Evolutionary conservation across 1,140 invertebrate genomes (phyloP).

Genomic region (Pseudobourletiella spinata): DNA sequence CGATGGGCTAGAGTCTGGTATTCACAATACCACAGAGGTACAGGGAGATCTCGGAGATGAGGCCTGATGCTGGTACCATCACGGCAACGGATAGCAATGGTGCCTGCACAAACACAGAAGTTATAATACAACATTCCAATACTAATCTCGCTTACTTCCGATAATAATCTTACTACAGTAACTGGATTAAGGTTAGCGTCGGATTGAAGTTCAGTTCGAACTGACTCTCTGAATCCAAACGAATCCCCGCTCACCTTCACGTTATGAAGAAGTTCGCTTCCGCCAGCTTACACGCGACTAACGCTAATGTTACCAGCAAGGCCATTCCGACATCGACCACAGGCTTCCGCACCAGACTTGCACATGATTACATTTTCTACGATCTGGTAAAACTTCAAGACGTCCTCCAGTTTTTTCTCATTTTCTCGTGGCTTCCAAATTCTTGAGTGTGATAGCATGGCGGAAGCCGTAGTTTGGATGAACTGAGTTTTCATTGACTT

Average conservation of each 20-base stretch:
- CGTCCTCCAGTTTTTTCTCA: conserved; percentile 32
- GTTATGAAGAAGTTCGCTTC: conserved; percentile 86
- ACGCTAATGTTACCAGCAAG: conserved; percentile 74
- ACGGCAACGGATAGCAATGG: conserved; percentile 91
- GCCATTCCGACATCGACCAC: conserved; percentile 25
- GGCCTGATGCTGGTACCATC: conserved; percentile 94
- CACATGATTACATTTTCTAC: conserved; percentile 19
- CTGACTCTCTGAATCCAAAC: no score
- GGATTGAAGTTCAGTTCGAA: no score
- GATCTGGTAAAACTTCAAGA: conserved; percentile 26
- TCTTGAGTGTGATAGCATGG: conserved; percentile 67
- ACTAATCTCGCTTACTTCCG: no score
- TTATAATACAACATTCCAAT: neutral
- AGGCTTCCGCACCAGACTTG: conserved; percentile 18
- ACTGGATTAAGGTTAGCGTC: no score
- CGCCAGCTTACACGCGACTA: conserved; percentile 82
- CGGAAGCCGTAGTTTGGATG: conserved; percentile 78
- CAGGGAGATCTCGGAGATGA: conserved; percentile 88
- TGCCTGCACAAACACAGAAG: conserved; percentile 48
- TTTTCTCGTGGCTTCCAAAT: conserved; percentile 62
- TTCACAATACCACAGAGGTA: conserved; percentile 89
- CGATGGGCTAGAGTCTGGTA: conserved; percentile 76
- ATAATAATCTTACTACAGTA: no score
- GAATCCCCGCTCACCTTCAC: conserved; percentile 56
- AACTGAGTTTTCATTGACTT: conserved; percentile 65